Evolutionary conservation across 2,888 invertebrate species (phyloP), one percentile per base, ranked within the genome.

Genomic region (Glaucopsyche alexis): DNA sequence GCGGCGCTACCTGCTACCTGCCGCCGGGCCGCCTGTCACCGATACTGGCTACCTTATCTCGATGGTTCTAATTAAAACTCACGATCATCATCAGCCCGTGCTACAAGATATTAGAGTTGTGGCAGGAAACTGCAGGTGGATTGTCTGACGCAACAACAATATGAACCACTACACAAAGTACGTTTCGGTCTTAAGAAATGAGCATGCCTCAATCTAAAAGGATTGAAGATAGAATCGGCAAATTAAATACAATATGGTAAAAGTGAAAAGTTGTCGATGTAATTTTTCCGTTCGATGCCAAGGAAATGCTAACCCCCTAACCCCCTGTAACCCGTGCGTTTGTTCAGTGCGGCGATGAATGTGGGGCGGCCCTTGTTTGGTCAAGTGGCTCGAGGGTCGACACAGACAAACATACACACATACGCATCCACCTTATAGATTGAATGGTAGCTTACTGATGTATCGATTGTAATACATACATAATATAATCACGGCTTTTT

Each of bases 341-440:
- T 19, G 55, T 55, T 19, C 55, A 19, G 52, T 16, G 52, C 16
- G 55, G 52, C 52, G 52, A 7, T 9, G 55, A 55, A 55, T 55
- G 19, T 19, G 11, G 55, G 55, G 19, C 55, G 55, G 55, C 55
- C 55, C 55, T 55, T 55, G 55, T 55, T 55, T 55, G 55, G 19
- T 55, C 11, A 55, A 55, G 19, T 55, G 55, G 55, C 19, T 19
- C 55, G 55, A 19, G 7, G 5, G 55, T 11, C 55, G 19, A 55
- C 50, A 50, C 52, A 52, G 8, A n/a, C 16, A 52, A 14, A 50
- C 50, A 50, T n/a, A 50, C 29, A 50, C 50, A 55, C 3, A 52
- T 3, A 55, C n/a, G 1, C 55, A 11, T 19, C 19, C 55, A 55
- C 19, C 55, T 11, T 11, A 1, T 9, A 4, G 9, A 55, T 19